Conservation (phyloP, 2,797 vertebrate genomes). For the Coilia nasus region DNA sequence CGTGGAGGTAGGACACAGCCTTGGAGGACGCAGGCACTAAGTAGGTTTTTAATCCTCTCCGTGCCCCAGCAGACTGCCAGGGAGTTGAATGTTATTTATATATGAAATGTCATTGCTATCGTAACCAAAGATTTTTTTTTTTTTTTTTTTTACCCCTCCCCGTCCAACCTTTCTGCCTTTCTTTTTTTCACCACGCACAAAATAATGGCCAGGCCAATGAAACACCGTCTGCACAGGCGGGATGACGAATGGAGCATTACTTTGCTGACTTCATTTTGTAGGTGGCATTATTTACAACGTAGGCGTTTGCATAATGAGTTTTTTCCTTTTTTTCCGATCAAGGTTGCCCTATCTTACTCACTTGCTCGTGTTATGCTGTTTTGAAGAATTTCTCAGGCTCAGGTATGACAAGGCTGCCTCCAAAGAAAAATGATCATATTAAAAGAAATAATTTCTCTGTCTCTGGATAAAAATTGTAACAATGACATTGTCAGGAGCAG, state of each 20-base stretch:
- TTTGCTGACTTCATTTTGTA: conserved; percentile 42
- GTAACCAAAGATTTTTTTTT: conserved; percentile 35
- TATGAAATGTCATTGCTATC: conserved; percentile 53
- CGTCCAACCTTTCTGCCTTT: background rate
- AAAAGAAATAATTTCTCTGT: background rate
- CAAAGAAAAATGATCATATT: background rate
- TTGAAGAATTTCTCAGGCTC: background rate
- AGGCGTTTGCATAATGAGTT: conserved; percentile 33
- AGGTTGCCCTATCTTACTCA: background rate
- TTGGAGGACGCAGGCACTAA: conserved; percentile 53
- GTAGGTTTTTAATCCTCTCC: conserved; percentile 46
- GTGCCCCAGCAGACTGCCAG: conserved; percentile 37
- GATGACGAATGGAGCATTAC: conserved; percentile 38
- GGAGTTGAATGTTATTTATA: conserved; percentile 48
- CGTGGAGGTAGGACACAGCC: conserved; percentile 60
- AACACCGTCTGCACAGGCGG: conserved; percentile 7
- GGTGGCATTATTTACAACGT: conserved; percentile 43
- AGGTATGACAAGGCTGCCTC: background rate
- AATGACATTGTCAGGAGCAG: background rate
- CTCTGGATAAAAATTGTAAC: background rate
- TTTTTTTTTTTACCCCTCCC: background rate
- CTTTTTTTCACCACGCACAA: conserved; percentile 6
- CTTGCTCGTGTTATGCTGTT: conserved; percentile 4
- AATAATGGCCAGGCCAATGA: conserved; percentile 35
- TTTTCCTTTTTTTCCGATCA: background rate